A percentile compares a stretch with the other conserved stretches of the same genome.
Evolutionary conservation across 2,888 invertebrate genomes (phyloP).

Genomic region (Acanthoscelides obtectus): DNA sequence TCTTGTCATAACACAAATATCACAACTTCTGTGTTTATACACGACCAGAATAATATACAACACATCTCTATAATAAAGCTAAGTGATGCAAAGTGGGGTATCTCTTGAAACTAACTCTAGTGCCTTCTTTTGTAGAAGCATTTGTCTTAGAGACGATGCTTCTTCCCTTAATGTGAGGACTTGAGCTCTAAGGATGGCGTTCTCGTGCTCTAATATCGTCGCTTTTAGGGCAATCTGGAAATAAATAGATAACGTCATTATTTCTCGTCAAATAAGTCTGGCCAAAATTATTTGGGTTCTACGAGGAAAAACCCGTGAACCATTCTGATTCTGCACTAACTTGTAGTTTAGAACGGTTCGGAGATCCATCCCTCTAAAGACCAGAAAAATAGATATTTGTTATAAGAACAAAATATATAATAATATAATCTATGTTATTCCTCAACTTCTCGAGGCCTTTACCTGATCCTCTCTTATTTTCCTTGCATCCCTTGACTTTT

Average conservation of each 20-base stretch:
- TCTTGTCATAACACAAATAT: background rate
- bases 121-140: slow-evolving; percentile 53
- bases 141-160: slow-evolving; percentile 63
- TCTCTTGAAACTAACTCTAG: slow-evolving; percentile 31
- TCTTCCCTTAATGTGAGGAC: slow-evolving; percentile 76
- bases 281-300: too few species aligned
- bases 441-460: slow-evolving; percentile 18
- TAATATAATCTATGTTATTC: background rate
- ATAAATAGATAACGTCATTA: slow-evolving; percentile 8
- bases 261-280: too few species aligned
- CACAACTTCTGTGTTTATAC: background rate
- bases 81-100: slow-evolving; percentile 18
- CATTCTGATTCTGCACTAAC: too few species aligned
- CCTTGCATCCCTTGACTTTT: slow-evolving; percentile 84
- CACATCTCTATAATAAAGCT: background rate
- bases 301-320: too few species aligned
- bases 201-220: slow-evolving; percentile 81
- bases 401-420: background rate
- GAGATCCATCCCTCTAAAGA: too few species aligned
- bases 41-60: background rate
- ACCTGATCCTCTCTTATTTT: slow-evolving; percentile 84
- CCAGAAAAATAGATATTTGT: background rate
- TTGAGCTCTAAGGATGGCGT: slow-evolving; percentile 79
- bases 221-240: slow-evolving; percentile 76
- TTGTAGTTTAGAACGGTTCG: too few species aligned